Percentiles rank a stretch among this genome's conserved stretches.
Conservation (phyloP, 2,888 invertebrate genomes). For the Erynnis tages region DNA sequence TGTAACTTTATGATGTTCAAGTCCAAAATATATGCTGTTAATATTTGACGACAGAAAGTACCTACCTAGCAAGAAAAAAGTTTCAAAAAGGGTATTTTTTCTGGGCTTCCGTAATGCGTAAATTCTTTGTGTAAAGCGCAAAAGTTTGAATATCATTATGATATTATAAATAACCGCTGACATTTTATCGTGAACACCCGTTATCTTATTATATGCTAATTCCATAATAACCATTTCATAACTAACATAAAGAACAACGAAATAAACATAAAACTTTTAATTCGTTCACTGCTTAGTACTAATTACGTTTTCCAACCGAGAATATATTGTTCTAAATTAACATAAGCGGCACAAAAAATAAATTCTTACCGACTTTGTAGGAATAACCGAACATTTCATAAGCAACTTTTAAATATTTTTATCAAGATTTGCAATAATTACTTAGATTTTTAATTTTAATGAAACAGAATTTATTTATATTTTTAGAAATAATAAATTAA, state of each 20-base stretch:
- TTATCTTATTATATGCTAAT: constrained; percentile 20
- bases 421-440: neutral
- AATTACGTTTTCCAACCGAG: constrained; percentile 12
- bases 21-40: too few species aligned
- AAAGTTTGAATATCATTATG: neutral
- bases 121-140: too few species aligned
- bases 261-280: constrained; percentile 21
- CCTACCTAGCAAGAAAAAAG: too few species aligned
- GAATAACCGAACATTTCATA: neutral
- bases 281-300: constrained; percentile 14
- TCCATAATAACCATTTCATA: constrained; percentile 19
- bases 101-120: too few species aligned
- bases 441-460: neutral
- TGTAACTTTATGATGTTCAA: too few species aligned
- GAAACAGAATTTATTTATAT: too few species aligned
- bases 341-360: constrained; percentile 15
- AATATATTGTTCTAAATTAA: constrained; percentile 23
- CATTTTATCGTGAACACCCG: constrained; percentile 7
- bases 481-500: too few species aligned
- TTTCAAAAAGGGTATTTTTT: too few species aligned
- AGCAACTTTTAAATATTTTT: neutral
- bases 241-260: constrained; percentile 20
- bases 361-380: constrained; percentile 3
- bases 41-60: too few species aligned
- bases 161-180: neutral